phyloP scores from a whole-genome alignment of 2,888 invertebrate species.

The Dioctria linearis region DNA sequence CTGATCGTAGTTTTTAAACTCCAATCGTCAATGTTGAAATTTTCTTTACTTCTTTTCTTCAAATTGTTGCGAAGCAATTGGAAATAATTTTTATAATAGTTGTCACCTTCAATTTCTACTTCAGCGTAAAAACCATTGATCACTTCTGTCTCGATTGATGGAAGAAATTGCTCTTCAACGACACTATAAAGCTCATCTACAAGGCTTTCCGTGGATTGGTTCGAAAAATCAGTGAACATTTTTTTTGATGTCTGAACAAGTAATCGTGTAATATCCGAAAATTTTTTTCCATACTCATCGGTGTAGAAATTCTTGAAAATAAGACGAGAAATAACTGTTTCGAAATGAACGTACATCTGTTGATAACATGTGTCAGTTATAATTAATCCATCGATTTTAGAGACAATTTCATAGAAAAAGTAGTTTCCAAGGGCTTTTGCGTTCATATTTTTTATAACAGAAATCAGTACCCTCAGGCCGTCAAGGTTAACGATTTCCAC shows the following conservation, averaged over 20 bases:
- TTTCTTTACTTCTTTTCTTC: not conserved
- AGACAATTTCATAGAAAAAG: not conserved
- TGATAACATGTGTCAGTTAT: not conserved
- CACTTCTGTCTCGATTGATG: not conserved
- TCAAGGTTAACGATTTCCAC: not conserved
- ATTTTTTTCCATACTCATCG: not conserved
- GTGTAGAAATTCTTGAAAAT: not conserved
- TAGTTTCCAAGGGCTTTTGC: not conserved
- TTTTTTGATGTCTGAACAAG: not conserved
- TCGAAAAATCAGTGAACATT: not conserved
- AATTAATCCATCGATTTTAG: not conserved
- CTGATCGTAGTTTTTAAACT: not conserved
- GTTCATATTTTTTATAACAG: not conserved
- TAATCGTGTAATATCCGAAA: not conserved
- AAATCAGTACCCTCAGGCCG: not conserved
- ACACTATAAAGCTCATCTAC: not conserved
- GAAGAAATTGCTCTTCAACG: not conserved
- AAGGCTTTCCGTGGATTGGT: not conserved
- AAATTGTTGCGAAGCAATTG: not conserved
- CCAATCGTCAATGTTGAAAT: not conserved
- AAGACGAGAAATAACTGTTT: not conserved
- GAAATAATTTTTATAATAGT: not conserved
- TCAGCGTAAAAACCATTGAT: not conserved
- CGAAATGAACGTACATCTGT: not conserved
- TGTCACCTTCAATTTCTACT: not conserved